Conservation (phyloP, 2,113 vertebrate genomes). For the Embiotoca jacksoni region DNA sequence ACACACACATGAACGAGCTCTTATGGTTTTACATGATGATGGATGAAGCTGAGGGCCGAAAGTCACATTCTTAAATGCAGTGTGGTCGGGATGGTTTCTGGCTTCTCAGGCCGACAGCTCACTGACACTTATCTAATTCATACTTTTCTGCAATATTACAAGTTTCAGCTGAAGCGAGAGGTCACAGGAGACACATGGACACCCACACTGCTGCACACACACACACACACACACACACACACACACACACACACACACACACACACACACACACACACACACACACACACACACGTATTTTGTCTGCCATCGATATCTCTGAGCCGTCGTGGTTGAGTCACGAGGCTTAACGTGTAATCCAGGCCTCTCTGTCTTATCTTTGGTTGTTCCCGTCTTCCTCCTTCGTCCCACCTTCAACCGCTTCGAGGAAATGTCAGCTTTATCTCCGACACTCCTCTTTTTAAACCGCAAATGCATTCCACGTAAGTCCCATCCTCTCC, state of each 20-base stretch:
- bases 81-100: conserved; percentile 57
- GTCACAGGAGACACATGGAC: conserved; percentile 54
- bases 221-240: conserved; percentile 4
- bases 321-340: conserved; percentile 60
- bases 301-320: neutral
- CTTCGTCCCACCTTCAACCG: conserved; percentile 16
- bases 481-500: conserved; percentile 38
- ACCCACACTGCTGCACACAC: conserved; percentile 31
- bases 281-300: neutral
- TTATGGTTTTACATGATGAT: conserved; percentile 67
- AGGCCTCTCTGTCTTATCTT: conserved; percentile 64
- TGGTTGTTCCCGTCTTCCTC: conserved; percentile 26
- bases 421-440: conserved; percentile 39
- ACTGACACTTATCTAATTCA: conserved; percentile 77
- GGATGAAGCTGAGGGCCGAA: conserved; percentile 49
- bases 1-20: conserved; percentile 11
- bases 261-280: conserved; percentile 4
- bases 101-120: conserved; percentile 69
- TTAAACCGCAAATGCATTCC: conserved; percentile 50
- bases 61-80: conserved; percentile 67
- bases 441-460: conserved; percentile 37
- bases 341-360: conserved; percentile 60
- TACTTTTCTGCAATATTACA: conserved; percentile 65
- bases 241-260: conserved; percentile 1
- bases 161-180: conserved; percentile 34